phyloP scores from a whole-genome alignment of 2,113 vertebrate genomes.

The Dascyllus trimaculatus region DNA sequence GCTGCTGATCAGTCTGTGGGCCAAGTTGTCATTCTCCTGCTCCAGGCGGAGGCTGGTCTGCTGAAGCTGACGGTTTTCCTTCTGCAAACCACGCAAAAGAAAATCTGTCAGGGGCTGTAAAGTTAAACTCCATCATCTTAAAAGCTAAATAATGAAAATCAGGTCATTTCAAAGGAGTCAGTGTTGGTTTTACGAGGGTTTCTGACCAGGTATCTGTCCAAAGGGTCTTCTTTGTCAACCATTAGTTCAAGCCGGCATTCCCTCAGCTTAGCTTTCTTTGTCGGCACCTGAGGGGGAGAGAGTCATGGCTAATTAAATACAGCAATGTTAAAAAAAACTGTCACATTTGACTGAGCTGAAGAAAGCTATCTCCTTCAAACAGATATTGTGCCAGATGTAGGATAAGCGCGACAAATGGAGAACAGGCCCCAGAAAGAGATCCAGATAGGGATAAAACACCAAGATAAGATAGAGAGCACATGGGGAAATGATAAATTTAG shows the following conservation, averaged over 20 bases:
- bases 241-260: constrained; percentile 89
- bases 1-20: constrained; percentile 92
- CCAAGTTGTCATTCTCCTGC: constrained; percentile 96
- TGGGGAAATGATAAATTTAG: constrained; percentile 13
- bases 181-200: background rate
- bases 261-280: constrained; percentile 90
- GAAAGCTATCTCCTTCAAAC: constrained; percentile 52
- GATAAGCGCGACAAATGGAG: constrained; percentile 41
- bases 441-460: constrained; percentile 22
- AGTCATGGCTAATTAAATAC: constrained; percentile 19
- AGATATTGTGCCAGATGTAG: constrained; percentile 45
- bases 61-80: constrained; percentile 91
- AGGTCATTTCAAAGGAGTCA: background rate
- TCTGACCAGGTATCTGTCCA: constrained; percentile 92
- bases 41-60: constrained; percentile 94
- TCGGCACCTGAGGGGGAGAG: constrained; percentile 86
- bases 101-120: constrained; percentile 22
- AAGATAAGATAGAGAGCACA: constrained; percentile 49
- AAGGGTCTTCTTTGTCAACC: constrained; percentile 82
- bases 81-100: constrained; percentile 82
- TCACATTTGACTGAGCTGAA: constrained; percentile 41
- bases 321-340: constrained; percentile 5
- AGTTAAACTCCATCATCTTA: background rate
- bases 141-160: background rate
- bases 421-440: constrained; percentile 43